Evolutionary conservation across 2,113 vertebrate genomes (phyloP), one percentile per base, ranked within the genome.

Genomic region (Stigmatopora nigra): DNA sequence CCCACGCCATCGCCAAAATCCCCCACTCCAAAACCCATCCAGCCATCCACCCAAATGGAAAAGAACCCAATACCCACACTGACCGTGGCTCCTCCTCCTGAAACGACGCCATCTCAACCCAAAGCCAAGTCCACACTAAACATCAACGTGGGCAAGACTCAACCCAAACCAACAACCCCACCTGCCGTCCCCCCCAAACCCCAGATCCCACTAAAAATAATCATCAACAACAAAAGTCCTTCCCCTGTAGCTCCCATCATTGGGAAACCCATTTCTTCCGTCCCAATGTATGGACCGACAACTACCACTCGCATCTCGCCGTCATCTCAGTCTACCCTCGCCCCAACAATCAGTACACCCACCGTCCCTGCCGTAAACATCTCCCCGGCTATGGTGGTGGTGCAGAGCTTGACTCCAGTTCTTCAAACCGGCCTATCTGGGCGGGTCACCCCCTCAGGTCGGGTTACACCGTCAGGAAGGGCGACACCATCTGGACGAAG

Each of bases 221-320:
- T 82, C 15, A 67, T 71, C 57, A 67, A 48, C 70, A 82, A 58
- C 17, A 78, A 80, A 44, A 61, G 88, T 9, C 85, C 83, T 0
- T 76, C 87, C 19, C 78, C 87, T 14, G 68, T 61, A 22, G 78
- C 75, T 25, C 70, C 85, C n/a, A 20, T 63, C 64, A 90, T 92
- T 0, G 89, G 91, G 22, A 92, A 91, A 67, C 91, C 91, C 4
- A 91, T 92, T 72, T 91, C 89, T 7, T 89, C 91, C 0, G 69
- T 92, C 46, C 91, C 91, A 0, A 86, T 88, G 89, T 92, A 92
- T 15, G 77, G 67, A 41, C 79, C 88, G 1, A 15, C 87, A 49
- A 60, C 59, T 0, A 63, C 67, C 4, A 10, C 68, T 35, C 72
- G n/a, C 12, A 74, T 47, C 14, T 69, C 79, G 0, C 75, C 79